Evolutionary conservation across 30 jellyfish, hydroid and myxozoan genomes (phyloP), one percentile per base, ranked within the genome.

Genomic region (Mastigias papua): DNA sequence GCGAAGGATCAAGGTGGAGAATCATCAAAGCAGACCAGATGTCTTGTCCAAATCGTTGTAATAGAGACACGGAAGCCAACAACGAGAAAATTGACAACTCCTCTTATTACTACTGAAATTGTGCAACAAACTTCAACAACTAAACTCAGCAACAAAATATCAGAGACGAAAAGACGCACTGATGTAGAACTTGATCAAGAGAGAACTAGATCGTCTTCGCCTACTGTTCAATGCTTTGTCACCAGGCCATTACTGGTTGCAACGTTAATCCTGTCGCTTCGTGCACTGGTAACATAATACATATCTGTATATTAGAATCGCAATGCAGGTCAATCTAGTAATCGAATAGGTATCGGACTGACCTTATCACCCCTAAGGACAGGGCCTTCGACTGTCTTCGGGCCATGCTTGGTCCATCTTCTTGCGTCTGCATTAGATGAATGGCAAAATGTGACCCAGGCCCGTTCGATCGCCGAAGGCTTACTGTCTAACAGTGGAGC

Each of bases 1-100:
- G 91, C 91, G 11, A 66, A 33, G n/a, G 91, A 82, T 35, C 34
- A 69, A 49, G 91, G 77, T 20, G 91, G 79, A 8, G 57, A 82
- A 32, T 54, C 82, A 57, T 82, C 91, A 2, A 23, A 42, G 20
- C 69, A 73, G 27, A 30, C 77, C 82, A 66, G 77, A 54, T 34
- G 84, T 49, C 80, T 82, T 20, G 91, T 82, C 33, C 84, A 66
- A 37, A 48, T 82, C 4, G 67, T 46, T 50, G 77, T 82, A 4
- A 70, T 82, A 13, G 48, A 82, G 57, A 84, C 34, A 10, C 9
- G 9, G 46, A 69, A 70, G 69, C 91, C 91, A 20, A 42, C 79
- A 1, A 46, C 84, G 67, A 11, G 21, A 21, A 48, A 25, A n/a
- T 31, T 34, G 37, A 48, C 91, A 26, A 42, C 76, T 17, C 61